Conservation (phyloP, 2,113 vertebrate species). For the Strix uralensis region DNA sequence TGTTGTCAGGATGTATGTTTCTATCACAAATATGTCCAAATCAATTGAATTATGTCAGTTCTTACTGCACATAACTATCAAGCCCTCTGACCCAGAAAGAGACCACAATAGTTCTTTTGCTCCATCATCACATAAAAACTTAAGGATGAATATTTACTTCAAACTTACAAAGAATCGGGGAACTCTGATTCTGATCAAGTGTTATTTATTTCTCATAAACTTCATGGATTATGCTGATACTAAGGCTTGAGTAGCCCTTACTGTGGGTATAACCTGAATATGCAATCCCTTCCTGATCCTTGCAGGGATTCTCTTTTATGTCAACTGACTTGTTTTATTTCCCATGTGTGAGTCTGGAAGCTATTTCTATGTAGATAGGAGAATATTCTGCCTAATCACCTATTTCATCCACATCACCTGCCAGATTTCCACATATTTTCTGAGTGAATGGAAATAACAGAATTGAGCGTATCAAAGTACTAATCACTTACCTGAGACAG, state of each 20-base stretch:
- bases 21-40: not conserved
- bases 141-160: not conserved
- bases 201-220: not conserved
- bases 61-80: not conserved
- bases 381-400: not conserved
- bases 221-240: not conserved
- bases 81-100: not conserved
- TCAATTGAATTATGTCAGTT: not conserved
- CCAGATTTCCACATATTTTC: not conserved
- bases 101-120: not conserved
- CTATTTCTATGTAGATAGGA: not conserved
- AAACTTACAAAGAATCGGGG: not conserved
- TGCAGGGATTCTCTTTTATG: not conserved
- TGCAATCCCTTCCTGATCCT: not conserved
- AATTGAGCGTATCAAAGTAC: not conserved
- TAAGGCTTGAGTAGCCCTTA: not conserved
- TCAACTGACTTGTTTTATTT: not conserved
- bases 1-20: not conserved
- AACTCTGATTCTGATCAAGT: not conserved
- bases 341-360: not conserved
- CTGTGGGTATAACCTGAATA: not conserved
- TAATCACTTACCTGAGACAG: conserved; percentile 81
- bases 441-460: not conserved
- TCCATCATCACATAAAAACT: not conserved
- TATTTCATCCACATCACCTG: not conserved